Percentiles rank a stretch among this genome's conserved stretches.
Conservation (phyloP, 2,113 vertebrate species). For the Serilophus lunatus region DNA sequence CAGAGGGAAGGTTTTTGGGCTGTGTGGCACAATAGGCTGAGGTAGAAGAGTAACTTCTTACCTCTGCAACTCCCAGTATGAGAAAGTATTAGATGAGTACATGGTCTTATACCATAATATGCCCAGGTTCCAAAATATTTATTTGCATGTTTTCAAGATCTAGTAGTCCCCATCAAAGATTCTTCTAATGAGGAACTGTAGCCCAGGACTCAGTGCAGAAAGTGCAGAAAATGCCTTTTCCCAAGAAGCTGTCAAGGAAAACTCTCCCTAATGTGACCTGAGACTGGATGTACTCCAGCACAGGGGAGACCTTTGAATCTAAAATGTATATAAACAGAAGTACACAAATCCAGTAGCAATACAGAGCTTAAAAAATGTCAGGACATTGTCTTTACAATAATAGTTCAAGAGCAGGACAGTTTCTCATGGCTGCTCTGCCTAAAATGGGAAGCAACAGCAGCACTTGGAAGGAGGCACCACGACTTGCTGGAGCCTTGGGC, state of each 20-base stretch:
- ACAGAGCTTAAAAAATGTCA: neutral
- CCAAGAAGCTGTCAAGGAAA: neutral
- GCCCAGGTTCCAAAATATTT: neutral
- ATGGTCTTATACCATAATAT: neutral
- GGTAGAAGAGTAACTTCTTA: neutral
- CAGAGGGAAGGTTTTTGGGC: neutral
- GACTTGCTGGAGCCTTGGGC: conserved; percentile 35
- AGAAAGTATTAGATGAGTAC: neutral
- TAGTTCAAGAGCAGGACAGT: neutral
- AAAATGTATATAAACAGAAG: conserved; percentile 48
- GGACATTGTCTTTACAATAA: conserved; percentile 7
- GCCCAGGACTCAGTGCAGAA: neutral
- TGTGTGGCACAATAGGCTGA: no score
- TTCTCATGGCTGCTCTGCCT: neutral
- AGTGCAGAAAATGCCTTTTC: neutral
- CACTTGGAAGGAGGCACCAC: neutral
- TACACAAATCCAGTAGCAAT: conserved; percentile 39
- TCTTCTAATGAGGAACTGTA: neutral
- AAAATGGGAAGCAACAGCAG: conserved; percentile 30
- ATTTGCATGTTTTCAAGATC: neutral
- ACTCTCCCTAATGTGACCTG: neutral
- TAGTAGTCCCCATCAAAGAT: neutral
- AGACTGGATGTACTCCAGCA: conserved; percentile 33
- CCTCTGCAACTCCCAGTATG: neutral
- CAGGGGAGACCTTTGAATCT: conserved; percentile 19